Conservation (phyloP, 2,113 vertebrate species). For the Mastomys coucha region DNA sequence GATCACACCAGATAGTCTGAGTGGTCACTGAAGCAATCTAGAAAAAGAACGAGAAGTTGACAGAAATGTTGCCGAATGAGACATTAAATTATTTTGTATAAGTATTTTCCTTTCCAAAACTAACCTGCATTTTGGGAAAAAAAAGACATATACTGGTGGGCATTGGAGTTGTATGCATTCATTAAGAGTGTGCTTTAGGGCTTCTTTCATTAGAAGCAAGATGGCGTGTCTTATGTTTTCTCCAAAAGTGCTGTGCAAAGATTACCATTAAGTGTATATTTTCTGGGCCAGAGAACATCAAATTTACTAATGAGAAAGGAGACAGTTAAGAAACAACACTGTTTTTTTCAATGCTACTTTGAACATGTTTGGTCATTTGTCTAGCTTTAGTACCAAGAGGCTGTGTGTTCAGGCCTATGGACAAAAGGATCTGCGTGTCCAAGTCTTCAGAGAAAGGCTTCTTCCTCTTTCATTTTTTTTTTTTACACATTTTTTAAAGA, state of each 20-base stretch:
- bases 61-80: background rate
- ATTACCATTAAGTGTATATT: background rate
- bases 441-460: constrained; percentile 2
- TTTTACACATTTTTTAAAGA: background rate
- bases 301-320: background rate
- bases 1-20: background rate
- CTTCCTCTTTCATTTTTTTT: background rate
- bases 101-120: constrained; percentile 38
- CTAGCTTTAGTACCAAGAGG: background rate
- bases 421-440: background rate
- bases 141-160: background rate
- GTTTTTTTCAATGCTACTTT: background rate
- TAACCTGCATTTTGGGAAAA: constrained; percentile 2
- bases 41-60: background rate
- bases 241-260: background rate
- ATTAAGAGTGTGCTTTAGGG: background rate
- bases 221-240: background rate
- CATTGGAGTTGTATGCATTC: background rate
- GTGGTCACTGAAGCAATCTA: background rate
- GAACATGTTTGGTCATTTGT: background rate
- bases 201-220: constrained; percentile 43
- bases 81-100: background rate
- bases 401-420: background rate
- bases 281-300: background rate
- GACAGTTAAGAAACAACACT: background rate